A percentile compares a stretch with the other conserved stretches of the same genome.
These are phyloP conservation scores for Diacarnus erythraeanus DNA, from an alignment of 37 sponge, comb jelly and placozoan species.

Conservation along the genomic window DNA sequence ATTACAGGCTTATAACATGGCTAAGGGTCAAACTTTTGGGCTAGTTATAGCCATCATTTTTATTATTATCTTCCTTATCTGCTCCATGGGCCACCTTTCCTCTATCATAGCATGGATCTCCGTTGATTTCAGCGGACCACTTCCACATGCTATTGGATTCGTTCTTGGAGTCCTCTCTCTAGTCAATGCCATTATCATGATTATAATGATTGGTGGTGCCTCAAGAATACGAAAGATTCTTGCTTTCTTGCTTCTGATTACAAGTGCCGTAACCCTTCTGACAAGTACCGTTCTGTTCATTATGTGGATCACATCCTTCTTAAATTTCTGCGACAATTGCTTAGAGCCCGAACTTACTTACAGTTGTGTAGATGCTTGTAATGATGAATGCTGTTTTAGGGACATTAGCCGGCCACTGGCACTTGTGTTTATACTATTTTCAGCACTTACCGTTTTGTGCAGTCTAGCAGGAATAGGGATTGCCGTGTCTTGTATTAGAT, in stretches of 20 bases:
- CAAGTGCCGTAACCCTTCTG: slow-evolving; percentile 17
- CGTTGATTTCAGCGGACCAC: slow-evolving; percentile 30
- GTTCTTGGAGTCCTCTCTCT: slow-evolving; percentile 47
- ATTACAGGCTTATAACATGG: no score
- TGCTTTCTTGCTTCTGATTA: slow-evolving; percentile 13
- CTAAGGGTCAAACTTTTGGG: no score
- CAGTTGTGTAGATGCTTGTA: slow-evolving; percentile 36
- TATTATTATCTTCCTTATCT: slow-evolving; percentile 27
- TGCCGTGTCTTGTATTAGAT: slow-evolving; percentile 1
- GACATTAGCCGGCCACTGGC: slow-evolving; percentile 45
- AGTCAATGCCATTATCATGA: slow-evolving; percentile 4
- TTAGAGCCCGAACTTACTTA: slow-evolving; percentile 1
- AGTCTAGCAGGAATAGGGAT: slow-evolving; percentile 18
- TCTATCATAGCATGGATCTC: slow-evolving; percentile 64
- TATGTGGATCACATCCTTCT: slow-evolving; percentile 12
- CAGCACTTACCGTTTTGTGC: slow-evolving; percentile 23
- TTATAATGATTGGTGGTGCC: slow-evolving; percentile 47
- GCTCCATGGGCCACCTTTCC: slow-evolving; percentile 47
- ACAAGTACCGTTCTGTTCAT: slow-evolving; percentile 29
- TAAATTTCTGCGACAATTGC: slow-evolving; percentile 36
- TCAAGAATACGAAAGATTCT: not conserved
- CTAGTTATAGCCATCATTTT: no score
- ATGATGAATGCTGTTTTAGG: slow-evolving; percentile 67
- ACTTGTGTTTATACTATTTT: slow-evolving; percentile 25
- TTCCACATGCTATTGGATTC: slow-evolving; percentile 43